phyloP scores from a whole-genome alignment of 2,888 invertebrate species.

The Campoplex nolae region DNA sequence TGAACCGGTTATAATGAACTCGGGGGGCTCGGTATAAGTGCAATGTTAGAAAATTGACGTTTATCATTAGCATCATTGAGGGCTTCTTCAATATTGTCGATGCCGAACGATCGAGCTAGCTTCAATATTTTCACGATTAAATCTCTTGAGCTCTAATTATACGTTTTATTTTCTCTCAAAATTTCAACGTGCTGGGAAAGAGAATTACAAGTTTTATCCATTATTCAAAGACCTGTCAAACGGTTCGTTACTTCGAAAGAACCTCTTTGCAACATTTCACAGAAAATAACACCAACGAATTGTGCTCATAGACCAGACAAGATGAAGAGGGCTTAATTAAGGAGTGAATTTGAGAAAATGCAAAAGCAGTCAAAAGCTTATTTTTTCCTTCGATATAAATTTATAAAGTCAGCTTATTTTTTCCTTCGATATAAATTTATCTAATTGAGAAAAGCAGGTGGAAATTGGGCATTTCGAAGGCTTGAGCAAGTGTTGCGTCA shows the following conservation, averaged over 20 bases:
- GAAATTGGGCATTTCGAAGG: neutral
- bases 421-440: neutral
- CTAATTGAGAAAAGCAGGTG: too few relatives aligned
- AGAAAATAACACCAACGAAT: too few relatives aligned
- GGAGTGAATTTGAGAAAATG: neutral
- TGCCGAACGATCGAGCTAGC: neutral
- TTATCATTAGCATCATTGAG: neutral
- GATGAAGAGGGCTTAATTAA: neutral
- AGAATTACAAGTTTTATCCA: too few relatives aligned
- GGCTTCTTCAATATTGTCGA: slow-evolving; percentile 2
- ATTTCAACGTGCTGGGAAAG: too few relatives aligned
- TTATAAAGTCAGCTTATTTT: neutral
- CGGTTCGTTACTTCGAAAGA: too few relatives aligned
- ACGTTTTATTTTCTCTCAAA: neutral
- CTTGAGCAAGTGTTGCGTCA: neutral
- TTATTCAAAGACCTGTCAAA: neutral
- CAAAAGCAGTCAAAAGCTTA: neutral
- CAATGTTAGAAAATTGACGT: neutral
- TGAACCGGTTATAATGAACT: neutral
- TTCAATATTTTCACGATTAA: neutral
- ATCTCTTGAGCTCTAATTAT: neutral
- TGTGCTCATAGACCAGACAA: too few relatives aligned
- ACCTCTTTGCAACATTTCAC: too few relatives aligned
- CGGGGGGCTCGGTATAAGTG: neutral
- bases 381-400: neutral